Evolutionary conservation across 2,888 invertebrate species (phyloP), one percentile per base, ranked within the genome.

Genomic region (Willowsia nigromaculata): DNA sequence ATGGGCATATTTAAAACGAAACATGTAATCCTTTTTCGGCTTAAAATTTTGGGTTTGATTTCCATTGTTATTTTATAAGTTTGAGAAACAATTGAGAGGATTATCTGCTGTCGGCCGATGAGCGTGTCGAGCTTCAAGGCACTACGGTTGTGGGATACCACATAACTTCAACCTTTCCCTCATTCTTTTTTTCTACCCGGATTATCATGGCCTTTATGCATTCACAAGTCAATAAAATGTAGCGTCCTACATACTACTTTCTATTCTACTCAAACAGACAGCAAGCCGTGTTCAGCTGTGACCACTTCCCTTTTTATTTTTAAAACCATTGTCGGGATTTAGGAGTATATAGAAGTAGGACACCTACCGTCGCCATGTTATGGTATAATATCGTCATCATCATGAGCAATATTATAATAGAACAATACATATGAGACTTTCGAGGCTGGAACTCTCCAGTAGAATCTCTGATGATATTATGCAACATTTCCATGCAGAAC

Each of bases 401-500:
- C 65, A 33, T 18, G 2, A 68, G n/a, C 37, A 37, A 68, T 68
- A 68, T 68, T 68, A 68, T 68, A 84, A 84, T 84, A 9, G 74
- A 40, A 71, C 37, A 68, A 37, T 68, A 22, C 84, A 84, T 74
- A 53, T 30, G 37, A 59, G 40, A 27, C 56, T 68, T 68, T 68
- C 18, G 11, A 68, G 65, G 65, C 37, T 68, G 5, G 5, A n/a
- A n/a, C 65, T 68, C n/a, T 33, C 22, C n/a, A 22, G 13, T 18
- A 18, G 33, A 68, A 37, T 37, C 65, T 68, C 37, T 68, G 13
- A 74, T 25, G 43, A 53, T 71, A 83, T 74, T 84, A 74, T 84
- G 25, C 25, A 53, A 74, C 74, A 84, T 74, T 84, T 71, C 74
- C 65, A 82, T 82, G 82, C 82, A 68, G 82, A 68, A 65, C 82